Conservation (phyloP, 2,888 invertebrate genomes). For the Xylocampa areola region DNA sequence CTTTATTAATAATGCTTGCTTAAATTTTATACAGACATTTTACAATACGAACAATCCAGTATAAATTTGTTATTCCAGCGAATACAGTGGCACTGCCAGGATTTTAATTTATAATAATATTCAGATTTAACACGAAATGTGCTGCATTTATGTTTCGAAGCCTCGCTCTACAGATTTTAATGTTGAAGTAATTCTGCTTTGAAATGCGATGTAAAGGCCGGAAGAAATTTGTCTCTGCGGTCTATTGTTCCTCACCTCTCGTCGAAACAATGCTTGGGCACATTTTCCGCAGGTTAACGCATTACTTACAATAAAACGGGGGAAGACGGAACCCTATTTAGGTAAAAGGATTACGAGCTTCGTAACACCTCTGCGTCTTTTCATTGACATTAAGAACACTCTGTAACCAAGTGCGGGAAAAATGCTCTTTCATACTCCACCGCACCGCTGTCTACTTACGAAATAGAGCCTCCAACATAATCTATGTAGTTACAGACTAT, state of each 20-base stretch:
- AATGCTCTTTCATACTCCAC: constrained; percentile 55
- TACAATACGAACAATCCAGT: constrained; percentile 9
- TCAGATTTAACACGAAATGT: constrained; percentile 13
- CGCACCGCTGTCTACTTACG: constrained; percentile 28
- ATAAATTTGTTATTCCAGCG: constrained; percentile 15
- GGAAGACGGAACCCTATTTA: constrained; percentile 63
- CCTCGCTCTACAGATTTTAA: constrained; percentile 20
- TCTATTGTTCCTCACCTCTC: constrained; percentile 44
- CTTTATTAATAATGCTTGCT: too few species aligned
- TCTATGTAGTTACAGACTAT: constrained; percentile 51
- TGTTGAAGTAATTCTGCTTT: constrained; percentile 30
- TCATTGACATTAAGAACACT: constrained; percentile 67
- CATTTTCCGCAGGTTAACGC: constrained; percentile 19
- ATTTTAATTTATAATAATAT: constrained; percentile 30
- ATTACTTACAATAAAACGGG: constrained; percentile 50
- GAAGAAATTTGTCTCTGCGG: constrained; percentile 28
- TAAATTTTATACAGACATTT: constrained; percentile 12
- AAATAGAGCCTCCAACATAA: constrained; percentile 35
- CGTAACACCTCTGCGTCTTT: constrained; percentile 58
- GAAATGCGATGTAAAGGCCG: constrained; percentile 31
- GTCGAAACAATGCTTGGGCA: constrained; percentile 33
- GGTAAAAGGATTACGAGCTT: constrained; percentile 71
- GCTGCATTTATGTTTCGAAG: constrained; percentile 23
- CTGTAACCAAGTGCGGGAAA: constrained; percentile 56
- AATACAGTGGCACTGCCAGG: constrained; percentile 12